Conservation (phyloP, 2,113 vertebrate species). For the Beaufortia kweichowensis region DNA sequence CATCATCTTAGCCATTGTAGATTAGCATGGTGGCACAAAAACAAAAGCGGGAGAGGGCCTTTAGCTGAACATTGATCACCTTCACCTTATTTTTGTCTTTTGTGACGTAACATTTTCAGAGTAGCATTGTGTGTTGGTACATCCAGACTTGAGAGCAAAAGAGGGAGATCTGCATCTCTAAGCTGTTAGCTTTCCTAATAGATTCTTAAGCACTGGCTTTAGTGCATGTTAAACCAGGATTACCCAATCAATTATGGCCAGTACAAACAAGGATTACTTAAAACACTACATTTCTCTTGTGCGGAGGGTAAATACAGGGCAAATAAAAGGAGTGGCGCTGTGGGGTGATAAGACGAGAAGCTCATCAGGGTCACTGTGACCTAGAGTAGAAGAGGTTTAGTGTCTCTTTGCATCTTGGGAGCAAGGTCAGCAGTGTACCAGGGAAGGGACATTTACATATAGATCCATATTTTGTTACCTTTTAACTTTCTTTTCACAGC, state of each 20-base stretch:
- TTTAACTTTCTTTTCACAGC: background rate
- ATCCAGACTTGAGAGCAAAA: constrained; percentile 62
- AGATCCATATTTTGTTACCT: background rate
- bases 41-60: constrained; percentile 19
- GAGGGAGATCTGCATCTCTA: constrained; percentile 77
- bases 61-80: background rate
- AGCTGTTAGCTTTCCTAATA: constrained; percentile 78
- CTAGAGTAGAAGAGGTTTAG: constrained; percentile 50
- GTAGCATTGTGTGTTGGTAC: background rate
- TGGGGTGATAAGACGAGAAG: constrained; percentile 59
- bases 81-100: background rate
- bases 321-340: constrained; percentile 64
- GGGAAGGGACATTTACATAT: background rate
- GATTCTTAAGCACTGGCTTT: constrained; percentile 84
- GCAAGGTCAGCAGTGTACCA: background rate
- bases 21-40: constrained; percentile 37
- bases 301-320: constrained; percentile 73
- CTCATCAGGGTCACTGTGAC: constrained; percentile 58
- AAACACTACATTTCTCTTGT: constrained; percentile 84
- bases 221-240: constrained; percentile 86
- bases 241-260: constrained; percentile 84
- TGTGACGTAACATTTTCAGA: no score
- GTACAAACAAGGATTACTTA: constrained; percentile 85
- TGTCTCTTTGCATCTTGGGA: constrained; percentile 32
- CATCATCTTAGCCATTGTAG: constrained; percentile 40